Evolutionary conservation across 2,888 invertebrate species (phyloP).

Genomic region (Brachypalpus laphriformis): DNA sequence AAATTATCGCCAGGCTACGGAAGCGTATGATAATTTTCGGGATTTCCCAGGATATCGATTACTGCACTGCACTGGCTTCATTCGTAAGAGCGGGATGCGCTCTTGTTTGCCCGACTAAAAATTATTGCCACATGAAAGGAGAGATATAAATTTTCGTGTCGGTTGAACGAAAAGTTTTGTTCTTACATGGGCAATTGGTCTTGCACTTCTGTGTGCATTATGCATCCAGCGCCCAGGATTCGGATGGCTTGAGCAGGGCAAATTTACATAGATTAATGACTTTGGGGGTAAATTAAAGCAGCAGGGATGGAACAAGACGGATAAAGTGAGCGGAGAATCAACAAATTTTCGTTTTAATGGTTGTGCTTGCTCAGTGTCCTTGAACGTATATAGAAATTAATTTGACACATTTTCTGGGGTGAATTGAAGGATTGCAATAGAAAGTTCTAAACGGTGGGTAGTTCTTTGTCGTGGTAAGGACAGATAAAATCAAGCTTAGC

Average conservation of each 20-base stretch:
- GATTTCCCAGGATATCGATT: slow-evolving; percentile 73
- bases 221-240: slow-evolving; percentile 55
- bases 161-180: slow-evolving; percentile 72
- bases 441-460: not conserved
- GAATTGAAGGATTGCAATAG: not conserved
- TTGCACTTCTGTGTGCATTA: slow-evolving; percentile 71
- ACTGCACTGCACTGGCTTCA: slow-evolving; percentile 44
- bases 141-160: slow-evolving; percentile 67
- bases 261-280: slow-evolving; percentile 74
- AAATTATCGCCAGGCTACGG: slow-evolving; percentile 66
- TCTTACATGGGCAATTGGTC: slow-evolving; percentile 74
- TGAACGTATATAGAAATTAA: slow-evolving; percentile 61
- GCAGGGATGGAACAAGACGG: slow-evolving; percentile 21
- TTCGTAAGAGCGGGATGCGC: slow-evolving; percentile 17
- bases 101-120: slow-evolving; percentile 66
- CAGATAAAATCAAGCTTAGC: not conserved
- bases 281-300: slow-evolving; percentile 70
- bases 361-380: slow-evolving; percentile 62
- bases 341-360: slow-evolving; percentile 67
- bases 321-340: slow-evolving; percentile 46
- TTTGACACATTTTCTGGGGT: slow-evolving; percentile 28
- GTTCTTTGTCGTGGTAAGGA: not conserved
- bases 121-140: slow-evolving; percentile 74
- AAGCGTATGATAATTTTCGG: slow-evolving; percentile 72
- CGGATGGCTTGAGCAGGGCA: slow-evolving; percentile 49